These are phyloP conservation scores for Mormoops blainvillei DNA, from an alignment of 2,113 vertebrate genomes.

Conservation along the genomic window DNA sequence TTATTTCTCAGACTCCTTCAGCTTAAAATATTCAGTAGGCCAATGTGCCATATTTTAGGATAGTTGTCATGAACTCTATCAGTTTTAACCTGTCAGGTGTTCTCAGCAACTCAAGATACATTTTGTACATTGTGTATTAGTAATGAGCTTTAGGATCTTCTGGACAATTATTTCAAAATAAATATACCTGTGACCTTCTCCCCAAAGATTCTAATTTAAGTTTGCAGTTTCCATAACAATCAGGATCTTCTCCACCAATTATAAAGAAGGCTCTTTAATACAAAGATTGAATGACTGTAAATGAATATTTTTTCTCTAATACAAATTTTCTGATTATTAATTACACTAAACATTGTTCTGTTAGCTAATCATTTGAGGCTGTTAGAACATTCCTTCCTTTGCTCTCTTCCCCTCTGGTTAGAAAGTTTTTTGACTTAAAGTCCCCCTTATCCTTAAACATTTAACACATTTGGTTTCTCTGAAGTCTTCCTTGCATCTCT, in stretches of 20 bases:
- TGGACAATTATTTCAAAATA: background rate
- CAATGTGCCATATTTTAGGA: background rate
- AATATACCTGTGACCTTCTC: background rate
- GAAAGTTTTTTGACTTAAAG: background rate
- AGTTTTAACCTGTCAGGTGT: background rate
- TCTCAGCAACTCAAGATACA: background rate
- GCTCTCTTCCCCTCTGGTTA: background rate
- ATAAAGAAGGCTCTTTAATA: background rate
- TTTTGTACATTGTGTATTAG: background rate
- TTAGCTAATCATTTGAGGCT: background rate
- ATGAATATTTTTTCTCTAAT: background rate
- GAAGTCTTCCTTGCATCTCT: background rate
- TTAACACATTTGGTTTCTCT: background rate
- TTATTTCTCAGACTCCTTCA: background rate
- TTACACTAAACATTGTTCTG: background rate
- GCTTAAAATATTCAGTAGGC: background rate
- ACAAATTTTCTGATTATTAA: background rate
- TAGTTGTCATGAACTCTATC: background rate
- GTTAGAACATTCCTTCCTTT: background rate
- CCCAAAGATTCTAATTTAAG: background rate
- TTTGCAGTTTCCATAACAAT: background rate
- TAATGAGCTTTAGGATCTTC: background rate
- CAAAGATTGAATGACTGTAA: background rate
- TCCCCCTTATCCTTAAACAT: background rate
- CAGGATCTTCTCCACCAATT: background rate